Evolutionary conservation across 2,113 vertebrate species (phyloP).

Genomic region (Rhagologus leucostigma): DNA sequence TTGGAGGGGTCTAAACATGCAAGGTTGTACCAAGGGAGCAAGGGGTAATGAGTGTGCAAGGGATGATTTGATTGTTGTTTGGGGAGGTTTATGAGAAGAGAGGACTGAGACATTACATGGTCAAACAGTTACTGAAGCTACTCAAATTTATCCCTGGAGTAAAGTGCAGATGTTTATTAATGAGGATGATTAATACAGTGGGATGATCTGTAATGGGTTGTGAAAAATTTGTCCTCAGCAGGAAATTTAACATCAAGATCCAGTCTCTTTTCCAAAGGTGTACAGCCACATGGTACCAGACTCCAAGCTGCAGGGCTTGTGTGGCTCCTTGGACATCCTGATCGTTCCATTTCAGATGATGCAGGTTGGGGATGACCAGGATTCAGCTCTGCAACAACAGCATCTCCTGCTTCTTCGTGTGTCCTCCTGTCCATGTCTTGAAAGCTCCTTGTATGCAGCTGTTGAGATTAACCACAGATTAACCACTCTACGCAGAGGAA

Average conservation of each 20-base stretch:
- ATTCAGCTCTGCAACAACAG: neutral
- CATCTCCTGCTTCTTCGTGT: neutral
- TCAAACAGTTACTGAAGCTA: neutral
- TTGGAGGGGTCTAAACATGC: neutral
- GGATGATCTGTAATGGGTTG: neutral
- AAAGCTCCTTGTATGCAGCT: neutral
- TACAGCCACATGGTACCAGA: neutral
- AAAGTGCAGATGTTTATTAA: neutral
- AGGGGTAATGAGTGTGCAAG: neutral
- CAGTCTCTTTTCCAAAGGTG: neutral
- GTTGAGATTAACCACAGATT: neutral
- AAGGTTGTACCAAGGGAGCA: neutral
- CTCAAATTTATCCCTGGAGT: neutral
- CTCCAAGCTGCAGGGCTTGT: neutral
- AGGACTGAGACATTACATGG: neutral
- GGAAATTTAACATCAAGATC: neutral
- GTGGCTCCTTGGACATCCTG: neutral
- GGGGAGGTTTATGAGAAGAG: neutral
- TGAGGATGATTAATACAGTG: neutral
- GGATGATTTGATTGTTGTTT: neutral
- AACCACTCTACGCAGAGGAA: neutral
- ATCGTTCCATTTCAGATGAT: neutral
- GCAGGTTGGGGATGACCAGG: neutral
- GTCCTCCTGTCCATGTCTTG: neutral
- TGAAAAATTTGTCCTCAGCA: neutral